Percentiles rank a stretch among this genome's conserved stretches.
Conservation (phyloP, 2,888 invertebrate species). For the Drosophila limbata region DNA sequence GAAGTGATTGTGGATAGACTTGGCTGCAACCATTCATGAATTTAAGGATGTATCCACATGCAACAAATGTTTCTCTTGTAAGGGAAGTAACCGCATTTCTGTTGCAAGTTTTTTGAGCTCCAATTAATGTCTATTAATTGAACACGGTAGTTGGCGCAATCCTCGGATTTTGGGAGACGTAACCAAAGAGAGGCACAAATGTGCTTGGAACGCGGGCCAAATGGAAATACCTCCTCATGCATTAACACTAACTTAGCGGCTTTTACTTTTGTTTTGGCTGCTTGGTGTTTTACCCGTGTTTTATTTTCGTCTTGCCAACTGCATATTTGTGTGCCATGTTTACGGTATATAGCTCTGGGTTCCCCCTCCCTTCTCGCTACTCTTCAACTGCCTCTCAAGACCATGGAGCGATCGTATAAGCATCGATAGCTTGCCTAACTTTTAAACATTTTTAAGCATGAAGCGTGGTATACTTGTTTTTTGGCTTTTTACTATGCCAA, state of each 20-base stretch:
- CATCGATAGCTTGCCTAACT: constrained; percentile 75
- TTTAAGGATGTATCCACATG: neutral
- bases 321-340: constrained; percentile 69
- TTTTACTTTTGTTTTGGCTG: constrained; percentile 71
- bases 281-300: constrained; percentile 23
- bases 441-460: constrained; percentile 72
- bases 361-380: neutral
- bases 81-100: constrained; percentile 11
- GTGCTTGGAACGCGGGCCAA: constrained; percentile 49
- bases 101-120: constrained; percentile 8
- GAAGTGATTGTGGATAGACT: neutral
- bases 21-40: neutral
- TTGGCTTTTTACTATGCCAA: constrained; percentile 69
- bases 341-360: constrained; percentile 47
- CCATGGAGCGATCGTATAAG: constrained; percentile 58
- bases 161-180: constrained; percentile 18
- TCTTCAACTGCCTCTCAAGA: constrained; percentile 5
- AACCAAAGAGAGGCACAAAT: constrained; percentile 11
- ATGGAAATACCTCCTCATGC: constrained; percentile 53
- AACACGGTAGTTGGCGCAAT: constrained; percentile 50
- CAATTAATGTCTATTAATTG: constrained; percentile 46
- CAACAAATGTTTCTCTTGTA: neutral
- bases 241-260: constrained; percentile 74
- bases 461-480: constrained; percentile 79
- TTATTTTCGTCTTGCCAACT: constrained; percentile 47